Evolutionary conservation across 2,113 vertebrate species (phyloP), one percentile per base, ranked within the genome.

Genomic region (Psittacus erithacus): DNA sequence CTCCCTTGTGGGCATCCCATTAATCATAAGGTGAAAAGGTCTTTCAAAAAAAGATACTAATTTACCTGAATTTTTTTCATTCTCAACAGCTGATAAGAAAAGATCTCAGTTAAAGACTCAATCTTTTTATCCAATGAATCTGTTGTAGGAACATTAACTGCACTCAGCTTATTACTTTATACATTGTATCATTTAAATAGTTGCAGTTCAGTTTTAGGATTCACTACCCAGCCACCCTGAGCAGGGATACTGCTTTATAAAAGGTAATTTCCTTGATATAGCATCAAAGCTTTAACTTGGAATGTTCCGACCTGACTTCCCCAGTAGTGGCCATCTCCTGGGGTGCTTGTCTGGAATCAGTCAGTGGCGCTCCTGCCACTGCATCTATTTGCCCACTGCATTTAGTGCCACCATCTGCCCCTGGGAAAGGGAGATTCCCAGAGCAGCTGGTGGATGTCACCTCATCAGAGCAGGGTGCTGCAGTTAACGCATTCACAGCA

Each of bases 401-500:
- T n/a, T 60, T 18, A 38, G 33, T 13, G n/a, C 53, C 74, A 84
- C 25, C 25, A 39, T 18, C 49, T 49, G 22, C 41, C n/a, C 8
- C 31, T 17, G 67, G 2, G 38, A 17, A 24, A 71, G 47, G 46
- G 62, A 76, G 38, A 38, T 8, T 67, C 43, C n/a, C 63, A 39
- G 0, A 2, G 77, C 77, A 82, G 23, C 65, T 38, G 67, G 10
- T 33, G 65, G 23, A 50, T 20, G 27, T 16, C 6, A 8, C 13
- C 19, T 39, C 31, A 5, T 39, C 35, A 28, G 13, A 82, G 13
- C 0, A 1, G 52, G 35, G 5, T 17, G 17, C 3, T 13, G 19
- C 2, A 62, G 18, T 41, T 13, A 24, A 38, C 2, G 4, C 24
- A 33, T 29, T 33, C 10, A 33, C 44, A 24, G 10, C n/a, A 25